phyloP scores from a whole-genome alignment of 2,797 vertebrate genomes.

The Melanotaenia parkinsoni region DNA sequence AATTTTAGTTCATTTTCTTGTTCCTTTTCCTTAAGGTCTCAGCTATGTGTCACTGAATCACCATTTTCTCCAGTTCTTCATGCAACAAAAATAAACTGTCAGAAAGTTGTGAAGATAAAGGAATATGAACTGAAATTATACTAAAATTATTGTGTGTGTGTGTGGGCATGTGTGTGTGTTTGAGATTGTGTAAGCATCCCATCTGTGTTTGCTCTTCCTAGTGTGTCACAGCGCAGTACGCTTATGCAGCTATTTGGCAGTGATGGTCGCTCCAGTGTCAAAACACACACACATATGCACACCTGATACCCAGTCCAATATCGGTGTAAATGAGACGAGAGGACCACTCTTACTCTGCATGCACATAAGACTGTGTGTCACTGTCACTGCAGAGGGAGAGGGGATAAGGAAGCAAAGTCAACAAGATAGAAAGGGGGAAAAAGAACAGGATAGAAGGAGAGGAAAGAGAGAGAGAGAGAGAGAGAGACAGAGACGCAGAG shows the following conservation, averaged over 20 bases:
- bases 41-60: conserved; percentile 58
- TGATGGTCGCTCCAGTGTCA: conserved; percentile 69
- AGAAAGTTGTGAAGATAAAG: conserved; percentile 70
- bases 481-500: conserved; percentile 22
- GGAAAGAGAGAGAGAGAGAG: neutral
- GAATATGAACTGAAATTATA: conserved; percentile 53
- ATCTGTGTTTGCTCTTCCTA: conserved; percentile 55
- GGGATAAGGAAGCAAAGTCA: conserved; percentile 51
- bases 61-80: conserved; percentile 36
- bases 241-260: conserved; percentile 73
- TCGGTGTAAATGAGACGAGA: conserved; percentile 76
- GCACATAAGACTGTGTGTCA: conserved; percentile 61
- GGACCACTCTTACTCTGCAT: conserved; percentile 41
- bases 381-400: conserved; percentile 52
- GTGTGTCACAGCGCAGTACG: conserved; percentile 54
- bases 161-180: conserved; percentile 29
- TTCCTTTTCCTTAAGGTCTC: conserved; percentile 34
- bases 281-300: conserved; percentile 30
- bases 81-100: conserved; percentile 77
- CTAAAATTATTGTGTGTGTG: conserved; percentile 29
- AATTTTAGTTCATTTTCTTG: conserved; percentile 31
- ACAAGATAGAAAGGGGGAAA: conserved; percentile 38
- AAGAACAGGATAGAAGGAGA: conserved; percentile 14
- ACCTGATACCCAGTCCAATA: conserved; percentile 60
- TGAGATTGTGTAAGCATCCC: conserved; percentile 50